Evolutionary conservation across 1,140 invertebrate species (phyloP), one percentile per base, ranked within the genome.

Genomic region (Diploscapter pachys): DNA sequence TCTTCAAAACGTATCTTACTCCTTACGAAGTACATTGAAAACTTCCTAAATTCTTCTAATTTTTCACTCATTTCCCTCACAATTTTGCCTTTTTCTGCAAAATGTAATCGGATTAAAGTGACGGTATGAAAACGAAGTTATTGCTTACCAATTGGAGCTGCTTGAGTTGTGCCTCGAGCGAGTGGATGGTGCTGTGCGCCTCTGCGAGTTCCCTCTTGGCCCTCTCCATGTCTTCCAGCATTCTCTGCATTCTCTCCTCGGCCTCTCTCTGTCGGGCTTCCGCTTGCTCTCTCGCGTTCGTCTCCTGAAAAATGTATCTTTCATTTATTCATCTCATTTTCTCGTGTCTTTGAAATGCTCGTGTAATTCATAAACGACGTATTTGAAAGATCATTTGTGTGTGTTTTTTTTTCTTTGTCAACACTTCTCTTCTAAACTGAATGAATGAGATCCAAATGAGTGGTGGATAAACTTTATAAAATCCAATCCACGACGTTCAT

Each of bases 181-280:
- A 81, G 57, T 84, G 79, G 71, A 88, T 88, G 4, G 81, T 88
- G 11, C 86, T 82, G 75, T 88, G 87, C n/a, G 86, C 87, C 63
- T 95, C 93, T 81, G 93, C 87, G 90, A 96, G 92, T 86, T 95
- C 80, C 75, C 78, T 77, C 62, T 87, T 84, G 63, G 84, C 79
- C 11, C 82, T 75, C 77, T 88, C 87, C 84, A 88, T 88, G 67
- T 88, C 87, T 66, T 87, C 85, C 77, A 85, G 80, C 87, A 88
- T 88, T 54, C 77, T 68, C 59, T 76, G 76, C 68, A 88, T 81
- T 49, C 81, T 75, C 66, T 88, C 86, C 63, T 86, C 87, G 77
- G 88, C 88, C 73, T 88, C 88, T 49, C 83, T 82, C 76, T 87
- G 86, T 57, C 87, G 87, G 53, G 82, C 81, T 74, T 88, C 88